Evolutionary conservation across 2,797 vertebrate species (phyloP), one percentile per base, ranked within the genome.

Genomic region (Dipus sagitta): DNA sequence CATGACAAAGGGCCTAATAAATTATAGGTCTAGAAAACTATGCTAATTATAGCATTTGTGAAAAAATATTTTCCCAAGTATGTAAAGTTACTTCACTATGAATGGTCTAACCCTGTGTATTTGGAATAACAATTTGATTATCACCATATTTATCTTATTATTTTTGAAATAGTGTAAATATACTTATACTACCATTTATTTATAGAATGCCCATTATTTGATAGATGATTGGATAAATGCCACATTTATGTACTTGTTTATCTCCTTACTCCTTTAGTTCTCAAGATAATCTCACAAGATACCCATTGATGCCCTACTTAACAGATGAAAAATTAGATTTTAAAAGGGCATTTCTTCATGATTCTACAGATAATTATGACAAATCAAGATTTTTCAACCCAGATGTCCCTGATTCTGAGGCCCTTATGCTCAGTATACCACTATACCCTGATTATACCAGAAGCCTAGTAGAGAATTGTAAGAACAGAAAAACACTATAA

Each of bases 291-390:
- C n/a, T 70, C 86, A 2, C 7, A 80, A 54, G 28, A 60, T 88
- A 34, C 30, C 34, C 8, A 23, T 84, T 93, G 75, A 70, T 72
- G 60, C 9, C 11, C 47, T n/a, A 34, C 52, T 75, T 91, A 80
- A 54, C 5, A 92, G 70, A 38, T 80, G 13, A 77, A 54, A 20
- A 54, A 72, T 14, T 91, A 18, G 32, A 87, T 96, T 23, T 78
- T 89, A 85, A 86, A 90, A 91, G 20, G 28, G 30, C 68, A 87
- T 58, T 81, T 76, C n/a, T 86, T 34, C 21, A 92, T 76, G 42
- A 75, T 91, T 67, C 88, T 15, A 79, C 11, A 71, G 32, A 70
- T 65, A 47, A 10, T 71, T 91, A 77, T 79, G 42, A 28, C 64
- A 91, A 88, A 78, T 6, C 28, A 54, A n/a, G 52, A 8, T 87